Evolutionary conservation across 2,888 invertebrate genomes (phyloP), one percentile per base, ranked within the genome.

Genomic region (Diarsia dahlii): DNA sequence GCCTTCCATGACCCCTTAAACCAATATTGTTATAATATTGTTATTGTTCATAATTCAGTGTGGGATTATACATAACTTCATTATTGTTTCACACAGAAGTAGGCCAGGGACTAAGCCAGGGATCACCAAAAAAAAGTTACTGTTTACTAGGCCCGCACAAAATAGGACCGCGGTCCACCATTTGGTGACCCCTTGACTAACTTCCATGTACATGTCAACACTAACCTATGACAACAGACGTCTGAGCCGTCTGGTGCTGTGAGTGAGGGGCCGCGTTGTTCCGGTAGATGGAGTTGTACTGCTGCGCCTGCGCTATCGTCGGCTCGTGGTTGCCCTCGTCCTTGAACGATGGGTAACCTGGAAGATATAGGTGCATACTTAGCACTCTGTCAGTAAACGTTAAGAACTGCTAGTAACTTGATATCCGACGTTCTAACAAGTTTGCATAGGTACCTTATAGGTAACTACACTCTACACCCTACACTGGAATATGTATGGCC

Each of bases 201-300:
- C 3, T 8, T 58, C 9, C 15, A 56, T 28, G 28, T 18, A 60
- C 18, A 28, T 13, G 6, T 0, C 60, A 10, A 60, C 10, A 86
- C 88, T 90, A 77, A 95, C 96, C 99, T 74, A 99, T 98, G 96
- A 99, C 99, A 82, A 99, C 97, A 1, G 99, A 98, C 0, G 98
- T 98, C 97, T 98, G 90, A 97, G 97, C 62, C 73, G 97, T 95
- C 76, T 89, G 90, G 60, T 97, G 97, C 69, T 97, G 95, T 4
- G 97, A 95, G 70, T 94, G 95, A n/a, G 93, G 88, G 3, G 93
- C 90, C 6, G 93, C 90, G 75, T 93, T 94, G 76, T 90, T 91
- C 12, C 95, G 92, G 89, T 94, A 95, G 62, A 96, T 95, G 39
- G 97, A 97, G 67, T 97, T 98, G 93, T 98, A 98, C 91, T 98